A percentile compares a stretch with the other conserved stretches of the same genome.
phyloP scores from a whole-genome alignment of 1,140 invertebrate genomes.

The Achroia grisella region DNA sequence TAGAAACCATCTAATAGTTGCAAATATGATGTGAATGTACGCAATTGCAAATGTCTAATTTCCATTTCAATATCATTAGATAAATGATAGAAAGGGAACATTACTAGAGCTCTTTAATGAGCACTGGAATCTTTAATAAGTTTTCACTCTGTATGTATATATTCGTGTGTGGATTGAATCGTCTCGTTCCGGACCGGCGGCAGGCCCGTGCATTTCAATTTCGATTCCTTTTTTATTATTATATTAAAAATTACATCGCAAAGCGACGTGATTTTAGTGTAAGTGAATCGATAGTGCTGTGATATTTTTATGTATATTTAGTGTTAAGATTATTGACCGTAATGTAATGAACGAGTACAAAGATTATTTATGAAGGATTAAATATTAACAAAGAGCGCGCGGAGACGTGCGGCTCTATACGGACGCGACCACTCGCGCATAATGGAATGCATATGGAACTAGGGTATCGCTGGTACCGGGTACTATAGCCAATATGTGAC shows the following conservation, averaged over 20 bases:
- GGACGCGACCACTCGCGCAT: constrained; percentile 5
- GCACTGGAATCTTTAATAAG: no score
- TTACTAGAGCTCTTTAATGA: no score
- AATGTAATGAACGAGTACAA: constrained; percentile 52
- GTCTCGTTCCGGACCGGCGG: constrained; percentile 15
- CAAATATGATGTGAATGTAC: no score
- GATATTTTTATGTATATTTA: constrained; percentile 72
- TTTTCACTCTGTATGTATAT: no score
- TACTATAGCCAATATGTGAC: no score
- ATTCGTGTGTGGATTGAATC: no score
- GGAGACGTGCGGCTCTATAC: background rate
- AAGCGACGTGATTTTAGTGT: constrained; percentile 60
- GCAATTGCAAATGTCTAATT: no score
- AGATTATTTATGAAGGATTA: constrained; percentile 37
- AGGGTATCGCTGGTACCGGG: background rate
- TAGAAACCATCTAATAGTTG: no score
- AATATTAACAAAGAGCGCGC: background rate
- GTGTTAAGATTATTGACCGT: constrained; percentile 56
- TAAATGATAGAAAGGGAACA: no score
- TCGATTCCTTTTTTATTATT: constrained; percentile 61
- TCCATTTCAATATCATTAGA: no score
- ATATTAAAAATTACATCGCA: constrained; percentile 44
- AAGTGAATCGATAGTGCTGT: constrained; percentile 72
- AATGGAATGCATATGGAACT: constrained; percentile 3
- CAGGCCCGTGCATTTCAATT: constrained; percentile 51